Conservation (phyloP, 2,888 invertebrate species). For the Dorcus hopei region DNA sequence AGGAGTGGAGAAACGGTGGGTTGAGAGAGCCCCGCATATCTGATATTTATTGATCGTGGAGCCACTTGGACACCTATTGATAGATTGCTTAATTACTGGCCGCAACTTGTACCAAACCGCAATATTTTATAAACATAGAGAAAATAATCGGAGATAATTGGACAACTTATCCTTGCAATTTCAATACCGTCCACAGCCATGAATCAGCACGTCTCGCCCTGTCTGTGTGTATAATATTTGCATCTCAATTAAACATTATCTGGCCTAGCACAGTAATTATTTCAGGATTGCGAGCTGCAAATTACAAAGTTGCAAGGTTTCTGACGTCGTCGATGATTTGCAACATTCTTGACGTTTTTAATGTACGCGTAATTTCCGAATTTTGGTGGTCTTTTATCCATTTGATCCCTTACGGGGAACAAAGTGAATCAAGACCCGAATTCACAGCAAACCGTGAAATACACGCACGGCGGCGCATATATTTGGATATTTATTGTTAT, state of each 20-base stretch:
- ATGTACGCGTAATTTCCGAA: too few species aligned
- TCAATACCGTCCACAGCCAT: conserved; percentile 14
- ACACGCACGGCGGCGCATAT: too few species aligned
- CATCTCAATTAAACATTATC: not conserved
- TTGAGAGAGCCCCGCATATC: conserved; percentile 22
- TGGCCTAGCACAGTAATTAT: too few species aligned
- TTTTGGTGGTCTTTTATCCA: too few species aligned
- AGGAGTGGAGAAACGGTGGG: conserved; percentile 16
- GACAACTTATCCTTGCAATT: conserved; percentile 27
- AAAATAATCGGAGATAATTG: conserved; percentile 48
- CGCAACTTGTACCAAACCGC: conserved; percentile 37
- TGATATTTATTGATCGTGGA: conserved; percentile 27
- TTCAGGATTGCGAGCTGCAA: too few species aligned
- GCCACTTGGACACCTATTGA: conserved; percentile 39
- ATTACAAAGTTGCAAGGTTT: too few species aligned
- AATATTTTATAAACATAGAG: conserved; percentile 43
- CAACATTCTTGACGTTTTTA: too few species aligned
- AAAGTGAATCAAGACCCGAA: too few species aligned
- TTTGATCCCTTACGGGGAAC: too few species aligned
- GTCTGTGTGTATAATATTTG: conserved; percentile 3
- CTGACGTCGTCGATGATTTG: too few species aligned
- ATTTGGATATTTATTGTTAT: too few species aligned
- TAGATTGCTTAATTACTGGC: conserved; percentile 48
- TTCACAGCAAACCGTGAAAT: too few species aligned
- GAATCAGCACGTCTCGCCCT: conserved; percentile 8